These are phyloP conservation scores for Hirudinaria manillensis DNA, from an alignment of 2,888 invertebrate genomes.

Conservation along the genomic window DNA sequence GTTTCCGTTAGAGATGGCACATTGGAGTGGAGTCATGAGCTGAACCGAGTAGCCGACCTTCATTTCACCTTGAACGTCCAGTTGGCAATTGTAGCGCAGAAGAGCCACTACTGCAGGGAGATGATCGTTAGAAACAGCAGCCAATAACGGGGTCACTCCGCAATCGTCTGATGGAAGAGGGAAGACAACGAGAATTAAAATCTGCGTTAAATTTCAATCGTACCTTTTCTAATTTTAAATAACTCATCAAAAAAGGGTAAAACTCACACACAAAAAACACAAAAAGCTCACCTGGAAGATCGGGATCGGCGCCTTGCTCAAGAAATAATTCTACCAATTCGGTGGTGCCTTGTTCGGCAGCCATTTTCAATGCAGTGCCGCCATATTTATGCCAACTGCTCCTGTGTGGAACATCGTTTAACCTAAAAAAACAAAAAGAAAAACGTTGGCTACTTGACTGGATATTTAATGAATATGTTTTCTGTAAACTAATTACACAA, in stretches of 20 bases:
- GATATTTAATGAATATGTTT: too few relatives aligned
- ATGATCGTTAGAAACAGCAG: conserved; percentile 27
- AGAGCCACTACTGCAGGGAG: conserved; percentile 12
- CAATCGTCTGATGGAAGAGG: conserved; percentile 25
- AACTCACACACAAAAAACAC: background rate
- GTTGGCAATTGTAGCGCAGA: conserved; percentile 30
- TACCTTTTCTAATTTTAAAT: background rate
- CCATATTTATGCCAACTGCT: conserved; percentile 33
- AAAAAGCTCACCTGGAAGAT: conserved; percentile 32
- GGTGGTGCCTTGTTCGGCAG: conserved; percentile 34
- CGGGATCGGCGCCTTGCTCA: conserved; percentile 35
- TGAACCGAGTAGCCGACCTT: conserved; percentile 13
- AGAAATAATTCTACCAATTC: conserved; percentile 35
- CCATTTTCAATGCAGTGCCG: conserved; percentile 37
- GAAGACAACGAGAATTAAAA: conserved; percentile 8
- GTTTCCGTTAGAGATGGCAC: conserved; percentile 32
- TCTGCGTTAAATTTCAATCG: background rate
- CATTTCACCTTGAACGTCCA: conserved; percentile 31
- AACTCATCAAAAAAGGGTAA: conserved; percentile 6
- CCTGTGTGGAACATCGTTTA: conserved; percentile 27
- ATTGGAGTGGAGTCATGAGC: conserved; percentile 32
- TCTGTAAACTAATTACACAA: too few relatives aligned
- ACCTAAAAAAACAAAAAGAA: background rate
- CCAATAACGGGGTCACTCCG: conserved; percentile 28
- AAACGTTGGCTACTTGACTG: too few relatives aligned